Conservation (phyloP, 2,797 vertebrate genomes). For the Amblyraja radiata region DNA sequence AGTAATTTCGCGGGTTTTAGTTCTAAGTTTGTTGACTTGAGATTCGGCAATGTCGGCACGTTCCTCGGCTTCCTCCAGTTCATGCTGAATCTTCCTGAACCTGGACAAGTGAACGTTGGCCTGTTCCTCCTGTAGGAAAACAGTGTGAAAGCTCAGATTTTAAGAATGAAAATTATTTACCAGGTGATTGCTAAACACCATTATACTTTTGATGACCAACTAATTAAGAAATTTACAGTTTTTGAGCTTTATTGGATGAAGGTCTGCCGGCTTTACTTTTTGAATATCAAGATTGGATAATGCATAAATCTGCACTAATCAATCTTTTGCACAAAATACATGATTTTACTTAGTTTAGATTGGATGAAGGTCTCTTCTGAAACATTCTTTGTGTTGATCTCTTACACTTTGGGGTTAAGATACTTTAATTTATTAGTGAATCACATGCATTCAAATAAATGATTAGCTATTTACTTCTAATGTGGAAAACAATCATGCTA, state of each 20-base stretch:
- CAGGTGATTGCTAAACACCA: not conserved
- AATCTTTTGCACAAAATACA: not conserved
- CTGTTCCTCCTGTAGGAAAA: conserved; percentile 73
- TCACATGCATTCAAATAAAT: no score
- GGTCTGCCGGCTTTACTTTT: not conserved
- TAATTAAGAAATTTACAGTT: not conserved
- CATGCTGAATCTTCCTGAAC: conserved; percentile 78
- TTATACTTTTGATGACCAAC: not conserved
- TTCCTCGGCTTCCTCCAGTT: conserved; percentile 80
- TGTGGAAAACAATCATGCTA: no score
- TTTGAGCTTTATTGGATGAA: not conserved
- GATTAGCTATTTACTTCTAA: no score
- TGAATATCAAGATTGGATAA: not conserved
- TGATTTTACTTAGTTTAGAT: not conserved
- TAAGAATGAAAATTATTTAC: not conserved
- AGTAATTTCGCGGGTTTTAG: conserved; percentile 74
- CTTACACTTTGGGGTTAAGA: no score
- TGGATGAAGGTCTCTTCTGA: not conserved
- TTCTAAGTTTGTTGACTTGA: conserved; percentile 85
- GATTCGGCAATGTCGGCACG: conserved; percentile 83
- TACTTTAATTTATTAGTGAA: no score
- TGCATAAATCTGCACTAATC: no score
- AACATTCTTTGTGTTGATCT: no score
- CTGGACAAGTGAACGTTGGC: conserved; percentile 77
- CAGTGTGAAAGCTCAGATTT: conserved; percentile 25